Evolutionary conservation across 2,797 vertebrate species (phyloP).

Genomic region (Sebastes minor): DNA sequence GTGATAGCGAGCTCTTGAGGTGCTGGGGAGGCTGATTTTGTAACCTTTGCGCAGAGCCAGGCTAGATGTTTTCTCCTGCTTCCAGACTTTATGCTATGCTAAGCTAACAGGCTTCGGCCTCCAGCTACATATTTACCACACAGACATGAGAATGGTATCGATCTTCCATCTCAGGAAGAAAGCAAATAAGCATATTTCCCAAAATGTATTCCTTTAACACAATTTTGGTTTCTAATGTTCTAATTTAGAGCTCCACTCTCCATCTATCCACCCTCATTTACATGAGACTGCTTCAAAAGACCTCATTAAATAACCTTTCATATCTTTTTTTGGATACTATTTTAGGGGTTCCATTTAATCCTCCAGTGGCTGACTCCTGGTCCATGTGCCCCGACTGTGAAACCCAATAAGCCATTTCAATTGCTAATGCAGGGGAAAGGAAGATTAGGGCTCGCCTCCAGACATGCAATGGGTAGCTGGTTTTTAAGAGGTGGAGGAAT

Average conservation of each 20-base stretch:
- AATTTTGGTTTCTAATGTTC: background rate
- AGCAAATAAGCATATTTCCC: background rate
- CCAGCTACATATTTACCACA: background rate
- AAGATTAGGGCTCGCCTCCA: slow-evolving; percentile 7
- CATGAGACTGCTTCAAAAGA: slow-evolving; percentile 7
- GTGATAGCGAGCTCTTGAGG: background rate
- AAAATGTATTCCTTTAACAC: background rate
- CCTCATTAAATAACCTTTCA: slow-evolving; percentile 1
- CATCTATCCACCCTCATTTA: slow-evolving; percentile 5
- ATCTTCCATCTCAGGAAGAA: background rate
- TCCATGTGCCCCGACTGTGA: slow-evolving; percentile 16
- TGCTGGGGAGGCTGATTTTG: background rate
- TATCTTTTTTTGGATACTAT: background rate
- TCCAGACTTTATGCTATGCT: background rate
- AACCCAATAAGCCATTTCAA: slow-evolving; percentile 14
- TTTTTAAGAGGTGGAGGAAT: slow-evolving; percentile 3
- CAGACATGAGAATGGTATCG: too few relatives aligned
- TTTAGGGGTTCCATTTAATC: slow-evolving; percentile 20
- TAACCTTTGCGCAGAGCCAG: background rate
- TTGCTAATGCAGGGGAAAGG: slow-evolving; percentile 24
- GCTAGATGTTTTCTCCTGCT: background rate
- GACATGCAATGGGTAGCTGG: background rate
- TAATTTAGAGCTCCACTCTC: background rate
- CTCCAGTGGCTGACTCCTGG: background rate
- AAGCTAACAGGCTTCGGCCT: background rate